Conservation (phyloP, 2,797 vertebrate species). For the Petrocephalus sullivani region DNA sequence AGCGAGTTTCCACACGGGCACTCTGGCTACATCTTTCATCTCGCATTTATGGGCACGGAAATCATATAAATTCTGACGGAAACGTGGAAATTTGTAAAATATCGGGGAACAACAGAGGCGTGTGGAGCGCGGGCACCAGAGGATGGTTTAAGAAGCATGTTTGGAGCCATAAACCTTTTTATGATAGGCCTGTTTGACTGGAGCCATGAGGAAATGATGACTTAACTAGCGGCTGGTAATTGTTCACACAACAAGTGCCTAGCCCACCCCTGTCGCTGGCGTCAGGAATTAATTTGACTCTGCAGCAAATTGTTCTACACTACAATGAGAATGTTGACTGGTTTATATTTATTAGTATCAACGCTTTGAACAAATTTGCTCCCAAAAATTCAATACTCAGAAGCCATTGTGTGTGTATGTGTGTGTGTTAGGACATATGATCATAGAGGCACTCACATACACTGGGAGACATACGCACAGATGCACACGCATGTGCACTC, state of each 20-base stretch:
- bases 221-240: background rate
- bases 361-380: background rate
- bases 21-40: slow-evolving; percentile 37
- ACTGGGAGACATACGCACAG: background rate
- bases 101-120: slow-evolving; percentile 26
- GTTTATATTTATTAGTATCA: background rate
- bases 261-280: background rate
- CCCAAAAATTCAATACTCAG: background rate
- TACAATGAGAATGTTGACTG: background rate
- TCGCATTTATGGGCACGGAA: slow-evolving; percentile 39
- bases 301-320: background rate
- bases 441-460: background rate
- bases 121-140: background rate
- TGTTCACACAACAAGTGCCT: background rate
- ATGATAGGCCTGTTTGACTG: background rate
- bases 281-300: background rate
- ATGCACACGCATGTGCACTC: background rate
- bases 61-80: slow-evolving; percentile 39
- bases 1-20: slow-evolving; percentile 15
- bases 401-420: background rate
- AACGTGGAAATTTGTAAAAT: slow-evolving; percentile 41
- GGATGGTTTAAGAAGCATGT: background rate
- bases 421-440: background rate
- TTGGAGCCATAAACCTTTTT: slow-evolving; percentile 18
- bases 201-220: background rate